phyloP scores from a whole-genome alignment of 2,113 vertebrate species.

The Nothoprocta pentlandii region DNA sequence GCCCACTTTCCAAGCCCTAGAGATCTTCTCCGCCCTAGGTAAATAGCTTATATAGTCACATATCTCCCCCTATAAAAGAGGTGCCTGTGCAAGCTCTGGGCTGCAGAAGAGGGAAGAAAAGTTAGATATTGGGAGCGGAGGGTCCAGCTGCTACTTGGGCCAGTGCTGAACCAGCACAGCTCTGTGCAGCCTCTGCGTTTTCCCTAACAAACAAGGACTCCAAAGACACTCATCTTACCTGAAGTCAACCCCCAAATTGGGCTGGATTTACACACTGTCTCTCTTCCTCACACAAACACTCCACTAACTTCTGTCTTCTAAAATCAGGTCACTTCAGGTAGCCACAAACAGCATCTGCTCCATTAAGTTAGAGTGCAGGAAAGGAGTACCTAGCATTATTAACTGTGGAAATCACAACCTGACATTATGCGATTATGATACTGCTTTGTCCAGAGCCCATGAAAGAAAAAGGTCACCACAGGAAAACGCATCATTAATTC shows the following conservation, averaged over 20 bases:
- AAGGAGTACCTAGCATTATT: neutral
- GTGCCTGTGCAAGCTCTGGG: neutral
- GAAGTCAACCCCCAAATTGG: neutral
- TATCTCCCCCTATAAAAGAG: neutral
- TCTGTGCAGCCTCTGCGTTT: neutral
- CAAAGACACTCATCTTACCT: neutral
- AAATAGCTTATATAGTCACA: neutral
- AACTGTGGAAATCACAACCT: neutral
- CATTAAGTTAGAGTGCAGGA: neutral
- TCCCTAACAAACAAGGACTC: neutral
- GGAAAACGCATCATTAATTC: neutral
- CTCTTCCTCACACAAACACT: neutral
- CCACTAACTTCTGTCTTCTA: accelerated
- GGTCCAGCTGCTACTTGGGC: neutral
- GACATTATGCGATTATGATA: neutral
- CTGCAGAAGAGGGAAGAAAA: neutral
- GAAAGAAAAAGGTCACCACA: neutral
- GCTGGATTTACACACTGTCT: neutral
- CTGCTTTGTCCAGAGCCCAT: neutral
- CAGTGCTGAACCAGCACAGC: accelerated
- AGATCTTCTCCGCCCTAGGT: neutral
- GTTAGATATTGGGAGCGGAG: neutral
- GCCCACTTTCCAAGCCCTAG: neutral
- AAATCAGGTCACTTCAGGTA: neutral
- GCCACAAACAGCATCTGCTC: neutral